phyloP scores from a whole-genome alignment of 2,113 vertebrate species.

The Oncorhynchus nerka region DNA sequence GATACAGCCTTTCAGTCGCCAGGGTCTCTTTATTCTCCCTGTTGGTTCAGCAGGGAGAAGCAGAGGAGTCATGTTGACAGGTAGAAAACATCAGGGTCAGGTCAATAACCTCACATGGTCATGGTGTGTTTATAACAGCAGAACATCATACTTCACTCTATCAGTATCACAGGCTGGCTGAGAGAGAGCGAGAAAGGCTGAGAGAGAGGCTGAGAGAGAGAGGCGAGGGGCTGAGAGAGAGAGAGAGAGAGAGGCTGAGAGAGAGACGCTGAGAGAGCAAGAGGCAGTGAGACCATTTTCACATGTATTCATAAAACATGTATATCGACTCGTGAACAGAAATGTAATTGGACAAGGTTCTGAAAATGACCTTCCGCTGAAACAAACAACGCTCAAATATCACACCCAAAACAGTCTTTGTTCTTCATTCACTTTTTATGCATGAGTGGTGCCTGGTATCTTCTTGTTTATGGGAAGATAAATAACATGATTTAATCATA shows the following conservation, averaged over 20 bases:
- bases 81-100: conserved; percentile 40
- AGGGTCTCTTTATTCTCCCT: conserved; percentile 52
- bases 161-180: neutral
- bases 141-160: no score
- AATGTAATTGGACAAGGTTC: conserved; percentile 45
- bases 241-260: no score
- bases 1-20: conserved; percentile 51
- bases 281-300: neutral
- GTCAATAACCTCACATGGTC: conserved; percentile 6
- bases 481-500: conserved; percentile 21
- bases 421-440: conserved; percentile 31
- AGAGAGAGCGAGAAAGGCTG: neutral
- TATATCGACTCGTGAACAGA: conserved; percentile 25
- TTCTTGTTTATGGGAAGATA: conserved; percentile 28
- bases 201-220: no score
- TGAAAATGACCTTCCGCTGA: conserved; percentile 41
- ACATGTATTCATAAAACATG: conserved; percentile 6
- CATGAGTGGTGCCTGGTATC: conserved; percentile 32
- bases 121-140: neutral
- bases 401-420: conserved; percentile 22
- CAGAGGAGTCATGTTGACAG: conserved; percentile 7
- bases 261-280: no score
- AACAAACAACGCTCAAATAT: conserved; percentile 23
- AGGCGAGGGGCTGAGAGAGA: no score
- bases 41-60: conserved; percentile 29